These are phyloP conservation scores for Archips crataeganus DNA, from an alignment of 2,888 invertebrate species.

Conservation along the genomic window DNA sequence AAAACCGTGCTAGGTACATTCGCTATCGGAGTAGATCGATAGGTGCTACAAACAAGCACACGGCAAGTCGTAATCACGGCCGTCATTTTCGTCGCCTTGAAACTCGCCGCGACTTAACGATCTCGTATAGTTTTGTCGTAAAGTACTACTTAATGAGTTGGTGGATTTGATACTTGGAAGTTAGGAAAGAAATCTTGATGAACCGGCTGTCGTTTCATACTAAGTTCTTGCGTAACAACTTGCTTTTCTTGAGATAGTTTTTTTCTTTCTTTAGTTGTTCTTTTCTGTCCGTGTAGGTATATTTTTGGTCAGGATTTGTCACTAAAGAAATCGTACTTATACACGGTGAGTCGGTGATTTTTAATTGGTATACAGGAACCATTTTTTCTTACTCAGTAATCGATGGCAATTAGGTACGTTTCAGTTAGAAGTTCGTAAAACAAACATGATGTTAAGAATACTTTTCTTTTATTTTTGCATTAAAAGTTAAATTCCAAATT, in stretches of 20 bases:
- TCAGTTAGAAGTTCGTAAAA: too few relatives aligned
- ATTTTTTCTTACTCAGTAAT: too few relatives aligned
- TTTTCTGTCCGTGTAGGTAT: too few relatives aligned
- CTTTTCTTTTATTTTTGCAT: too few relatives aligned
- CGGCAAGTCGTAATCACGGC: constrained; percentile 48
- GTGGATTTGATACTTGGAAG: not conserved
- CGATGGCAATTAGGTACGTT: too few relatives aligned
- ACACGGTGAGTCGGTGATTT: too few relatives aligned
- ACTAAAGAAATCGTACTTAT: not conserved
- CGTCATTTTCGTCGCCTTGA: constrained; percentile 64
- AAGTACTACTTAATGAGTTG: not conserved
- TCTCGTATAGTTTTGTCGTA: not conserved
- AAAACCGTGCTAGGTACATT: not conserved
- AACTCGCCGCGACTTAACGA: constrained; percentile 48
- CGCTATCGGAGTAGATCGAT: constrained; percentile 7
- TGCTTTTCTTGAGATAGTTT: not conserved
- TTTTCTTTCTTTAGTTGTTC: too few relatives aligned
- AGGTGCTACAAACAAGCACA: not conserved
- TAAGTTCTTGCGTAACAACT: not conserved
- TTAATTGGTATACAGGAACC: too few relatives aligned
- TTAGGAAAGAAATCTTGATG: not conserved
- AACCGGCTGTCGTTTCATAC: not conserved
- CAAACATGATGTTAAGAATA: too few relatives aligned
- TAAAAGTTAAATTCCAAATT: too few relatives aligned
- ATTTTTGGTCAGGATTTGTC: not conserved